Conservation (phyloP, 2,113 vertebrate species). For the Rhinopithecus roxellana region DNA sequence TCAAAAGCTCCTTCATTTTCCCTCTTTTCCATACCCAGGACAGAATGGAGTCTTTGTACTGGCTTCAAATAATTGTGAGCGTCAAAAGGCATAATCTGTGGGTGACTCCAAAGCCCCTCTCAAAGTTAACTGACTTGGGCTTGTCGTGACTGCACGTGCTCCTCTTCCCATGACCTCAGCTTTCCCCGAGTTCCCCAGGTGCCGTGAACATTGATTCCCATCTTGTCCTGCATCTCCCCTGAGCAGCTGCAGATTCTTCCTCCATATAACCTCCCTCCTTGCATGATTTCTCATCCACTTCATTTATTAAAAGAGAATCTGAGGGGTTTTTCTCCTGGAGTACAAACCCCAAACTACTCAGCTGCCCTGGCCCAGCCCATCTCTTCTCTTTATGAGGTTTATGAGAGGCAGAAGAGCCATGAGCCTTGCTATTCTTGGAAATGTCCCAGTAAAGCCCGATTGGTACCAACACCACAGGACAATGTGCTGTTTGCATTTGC, state of each 20-base stretch:
- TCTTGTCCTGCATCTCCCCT: background rate
- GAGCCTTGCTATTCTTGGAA: background rate
- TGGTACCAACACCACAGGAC: background rate
- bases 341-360: background rate
- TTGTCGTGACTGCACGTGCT: background rate
- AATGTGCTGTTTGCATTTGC: background rate
- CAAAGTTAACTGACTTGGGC: background rate
- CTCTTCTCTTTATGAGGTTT: background rate
- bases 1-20: background rate
- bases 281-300: background rate
- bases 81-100: background rate
- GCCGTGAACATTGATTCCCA: background rate
- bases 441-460: background rate
- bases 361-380: background rate
- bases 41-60: background rate
- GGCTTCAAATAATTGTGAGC: background rate
- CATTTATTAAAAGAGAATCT: background rate
- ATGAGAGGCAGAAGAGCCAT: background rate
- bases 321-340: background rate
- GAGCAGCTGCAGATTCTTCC: background rate
- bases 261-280: rapidly evolving
- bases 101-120: background rate
- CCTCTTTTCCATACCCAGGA: background rate
- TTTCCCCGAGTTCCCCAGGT: background rate
- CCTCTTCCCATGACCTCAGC: background rate